Conservation (phyloP, 2,797 vertebrate genomes). For the Corythornis leucogaster region DNA sequence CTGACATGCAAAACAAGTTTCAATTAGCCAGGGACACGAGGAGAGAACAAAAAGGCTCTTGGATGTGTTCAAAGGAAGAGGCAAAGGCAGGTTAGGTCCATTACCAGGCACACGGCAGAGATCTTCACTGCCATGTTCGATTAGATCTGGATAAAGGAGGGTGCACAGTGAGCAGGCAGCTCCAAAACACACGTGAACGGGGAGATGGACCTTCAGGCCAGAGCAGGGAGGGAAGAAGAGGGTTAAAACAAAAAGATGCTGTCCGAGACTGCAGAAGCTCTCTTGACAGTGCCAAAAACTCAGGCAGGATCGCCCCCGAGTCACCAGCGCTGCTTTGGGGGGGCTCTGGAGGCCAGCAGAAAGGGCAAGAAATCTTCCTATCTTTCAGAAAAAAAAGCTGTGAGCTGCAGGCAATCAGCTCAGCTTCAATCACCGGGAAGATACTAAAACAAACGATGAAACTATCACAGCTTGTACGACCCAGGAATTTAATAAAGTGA, state of each 20-base stretch:
- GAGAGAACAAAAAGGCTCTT: not conserved
- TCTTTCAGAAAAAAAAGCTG: conserved; percentile 10
- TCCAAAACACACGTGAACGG: not conserved
- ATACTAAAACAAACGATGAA: conserved; percentile 57
- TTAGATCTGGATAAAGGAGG: not conserved
- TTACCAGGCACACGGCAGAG: not conserved
- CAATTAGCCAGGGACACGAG: not conserved
- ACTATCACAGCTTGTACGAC: conserved; percentile 55
- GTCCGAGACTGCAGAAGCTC: not conserved
- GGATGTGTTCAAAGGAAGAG: not conserved
- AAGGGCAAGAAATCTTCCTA: conserved; percentile 52
- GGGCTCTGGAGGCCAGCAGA: not conserved
- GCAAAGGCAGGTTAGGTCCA: not conserved
- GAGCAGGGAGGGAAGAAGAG: not conserved
- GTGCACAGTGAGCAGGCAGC: not conserved
- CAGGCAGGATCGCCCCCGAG: not conserved
- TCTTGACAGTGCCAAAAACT: not conserved
- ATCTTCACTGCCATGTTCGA: not conserved
- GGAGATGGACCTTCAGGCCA: not conserved
- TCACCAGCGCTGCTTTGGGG: not conserved
- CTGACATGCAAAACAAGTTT: conserved; percentile 7
- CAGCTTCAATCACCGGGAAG: conserved; percentile 39
- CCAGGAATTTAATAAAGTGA: conserved; percentile 56
- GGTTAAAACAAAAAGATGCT: not conserved
- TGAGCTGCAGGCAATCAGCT: conserved; percentile 57